phyloP scores from a whole-genome alignment of 2,888 invertebrate genomes.

The Calliphora vomitoria region DNA sequence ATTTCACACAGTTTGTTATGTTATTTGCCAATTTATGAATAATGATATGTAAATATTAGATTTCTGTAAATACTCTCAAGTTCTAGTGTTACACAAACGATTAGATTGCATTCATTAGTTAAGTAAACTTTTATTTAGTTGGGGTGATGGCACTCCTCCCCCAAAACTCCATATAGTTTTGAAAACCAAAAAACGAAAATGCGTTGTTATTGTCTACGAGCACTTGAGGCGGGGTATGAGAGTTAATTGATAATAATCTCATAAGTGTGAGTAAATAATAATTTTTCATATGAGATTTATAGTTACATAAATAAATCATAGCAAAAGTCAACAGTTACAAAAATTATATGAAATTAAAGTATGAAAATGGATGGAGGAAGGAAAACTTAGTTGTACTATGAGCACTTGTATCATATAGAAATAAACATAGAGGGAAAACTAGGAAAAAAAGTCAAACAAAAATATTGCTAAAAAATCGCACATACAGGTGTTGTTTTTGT shows the following conservation, averaged over 20 bases:
- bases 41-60: slow-evolving; percentile 58
- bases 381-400: no score
- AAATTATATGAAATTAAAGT: neutral
- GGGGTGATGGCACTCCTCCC: no score
- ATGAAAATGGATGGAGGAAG: no score
- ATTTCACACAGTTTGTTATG: neutral
- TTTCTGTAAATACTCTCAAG: slow-evolving; percentile 42
- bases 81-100: slow-evolving; percentile 61
- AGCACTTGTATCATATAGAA: no score
- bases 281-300: neutral
- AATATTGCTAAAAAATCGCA: no score
- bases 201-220: neutral
- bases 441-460: no score
- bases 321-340: neutral
- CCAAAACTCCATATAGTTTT: neutral
- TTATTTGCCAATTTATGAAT: slow-evolving; percentile 53
- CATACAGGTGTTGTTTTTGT: no score
- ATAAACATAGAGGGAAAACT: no score
- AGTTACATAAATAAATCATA: neutral
- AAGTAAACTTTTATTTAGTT: slow-evolving; percentile 58
- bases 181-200: slow-evolving; percentile 1
- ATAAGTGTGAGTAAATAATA: slow-evolving; percentile 3
- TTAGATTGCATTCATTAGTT: slow-evolving; percentile 74
- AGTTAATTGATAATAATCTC: slow-evolving; percentile 9
- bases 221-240: neutral